Evolutionary conservation across 2,113 vertebrate species (phyloP).

Genomic region (Kryptolebias marmoratus): DNA sequence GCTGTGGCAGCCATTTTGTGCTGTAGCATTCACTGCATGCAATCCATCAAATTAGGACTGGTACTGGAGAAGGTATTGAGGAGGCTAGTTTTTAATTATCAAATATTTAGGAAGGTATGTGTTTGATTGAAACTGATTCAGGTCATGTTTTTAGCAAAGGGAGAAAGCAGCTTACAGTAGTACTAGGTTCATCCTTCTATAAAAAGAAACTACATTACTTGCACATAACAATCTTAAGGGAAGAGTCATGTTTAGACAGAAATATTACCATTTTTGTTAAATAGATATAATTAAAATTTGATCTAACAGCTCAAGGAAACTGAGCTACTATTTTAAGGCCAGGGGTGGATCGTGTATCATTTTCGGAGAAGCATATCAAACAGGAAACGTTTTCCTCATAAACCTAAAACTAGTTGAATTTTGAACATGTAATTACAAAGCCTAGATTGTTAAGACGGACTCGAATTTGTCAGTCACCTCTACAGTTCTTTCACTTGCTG

Average conservation of each 20-base stretch:
- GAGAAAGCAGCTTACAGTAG: background rate
- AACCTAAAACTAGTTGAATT: background rate
- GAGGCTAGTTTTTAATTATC: constrained; percentile 41
- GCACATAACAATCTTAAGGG: background rate
- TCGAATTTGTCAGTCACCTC: constrained; percentile 13
- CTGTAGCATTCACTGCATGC: constrained; percentile 33
- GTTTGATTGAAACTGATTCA: constrained; percentile 1
- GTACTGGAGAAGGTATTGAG: constrained; percentile 31
- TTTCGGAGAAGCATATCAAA: constrained; percentile 3
- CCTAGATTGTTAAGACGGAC: background rate
- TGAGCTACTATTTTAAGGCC: background rate
- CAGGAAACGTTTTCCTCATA: background rate
- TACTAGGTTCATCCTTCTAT: background rate
- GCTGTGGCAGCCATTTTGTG: constrained; percentile 64
- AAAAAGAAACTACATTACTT: background rate
- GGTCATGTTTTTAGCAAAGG: constrained; percentile 17
- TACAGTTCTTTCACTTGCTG: constrained; percentile 32
- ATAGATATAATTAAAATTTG: constrained; percentile 17
- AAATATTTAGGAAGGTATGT: constrained; percentile 8
- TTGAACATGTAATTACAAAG: background rate
- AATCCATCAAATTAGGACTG: constrained; percentile 42
- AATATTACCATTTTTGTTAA: background rate
- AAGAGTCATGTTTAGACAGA: constrained; percentile 1
- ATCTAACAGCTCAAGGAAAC: background rate
- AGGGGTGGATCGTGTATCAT: background rate